Base-by-base conservation (phyloP, 2,113 vertebrate genomes). In the Pelodiscus sinensis region DNA sequence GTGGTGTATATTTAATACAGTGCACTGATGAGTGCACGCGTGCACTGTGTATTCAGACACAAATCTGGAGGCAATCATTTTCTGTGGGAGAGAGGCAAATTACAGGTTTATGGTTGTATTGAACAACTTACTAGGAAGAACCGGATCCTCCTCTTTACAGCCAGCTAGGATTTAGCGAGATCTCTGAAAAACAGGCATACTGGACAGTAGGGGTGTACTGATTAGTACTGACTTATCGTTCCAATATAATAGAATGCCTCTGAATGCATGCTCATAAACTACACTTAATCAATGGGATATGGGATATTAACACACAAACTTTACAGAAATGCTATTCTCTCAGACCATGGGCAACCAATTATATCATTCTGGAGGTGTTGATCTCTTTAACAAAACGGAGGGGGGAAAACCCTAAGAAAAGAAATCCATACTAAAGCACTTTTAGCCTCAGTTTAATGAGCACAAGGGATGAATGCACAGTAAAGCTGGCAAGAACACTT, bases 401-500 rank as follows among this genome's bases (percentile, higher is more conserved):
- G 31, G 22, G 84, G n/a, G 80, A 84, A 44, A 84, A 22, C 29
- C 2, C n/a, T 91, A 15, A 77, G 84, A 80, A 86, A 60, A 38
- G 14, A 84, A 68, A 79, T 78, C 79, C 82, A 7, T 90, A 25
- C 16, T 55, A 31, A 55, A 86, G 8, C 65, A 55, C 60, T 65
- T 1, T 24, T 75, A 87, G 29, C 29, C 78, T 83, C 50, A 31
- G 16, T 88, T n/a, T 88, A 81, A 90, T 35, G 11, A 78, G 18
- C 4, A 21, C 8, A 24, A 88, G 3, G 54, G 11, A 68, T 77
- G 79, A 91, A 79, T 35, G 7, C 1, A 2, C 1, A 5, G 21
- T 82, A 75, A 88, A 92, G 3, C 60, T 79, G 54, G 38, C 50
- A 89, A 78, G 18, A 93, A 52, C 24, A 52, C 29, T 54, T 86